Evolutionary conservation across 2,888 invertebrate genomes (phyloP).

Genomic region (Meganola albula): DNA sequence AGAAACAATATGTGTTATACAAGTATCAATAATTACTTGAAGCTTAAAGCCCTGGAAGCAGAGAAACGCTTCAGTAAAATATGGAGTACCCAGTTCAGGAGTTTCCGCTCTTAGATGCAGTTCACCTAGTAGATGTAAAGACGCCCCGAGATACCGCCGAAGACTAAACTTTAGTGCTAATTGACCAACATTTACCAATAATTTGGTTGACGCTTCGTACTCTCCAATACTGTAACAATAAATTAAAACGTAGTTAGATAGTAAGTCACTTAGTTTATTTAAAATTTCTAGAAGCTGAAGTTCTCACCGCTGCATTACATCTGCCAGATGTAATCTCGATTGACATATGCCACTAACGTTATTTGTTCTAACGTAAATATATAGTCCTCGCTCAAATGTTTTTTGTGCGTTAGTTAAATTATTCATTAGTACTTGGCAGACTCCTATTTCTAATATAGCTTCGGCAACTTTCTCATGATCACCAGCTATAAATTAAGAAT

Average conservation of each 20-base stretch:
- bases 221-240: constrained; percentile 57
- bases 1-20: no score
- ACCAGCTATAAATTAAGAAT: constrained; percentile 49
- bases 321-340: constrained; percentile 70
- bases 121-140: constrained; percentile 63
- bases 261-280: no score
- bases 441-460: constrained; percentile 73
- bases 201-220: constrained; percentile 49
- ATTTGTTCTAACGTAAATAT: constrained; percentile 49
- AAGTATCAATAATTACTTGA: no score
- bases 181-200: constrained; percentile 65
- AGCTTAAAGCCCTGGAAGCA: constrained; percentile 62
- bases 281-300: no score
- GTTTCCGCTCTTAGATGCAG: constrained; percentile 56
- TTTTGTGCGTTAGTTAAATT: constrained; percentile 67
- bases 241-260: no score
- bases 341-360: constrained; percentile 69
- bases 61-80: constrained; percentile 59
- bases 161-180: constrained; percentile 56
- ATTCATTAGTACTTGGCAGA: constrained; percentile 68
- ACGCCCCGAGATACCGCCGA: constrained; percentile 55
- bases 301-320: constrained; percentile 70
- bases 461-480: constrained; percentile 64
- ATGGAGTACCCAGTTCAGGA: constrained; percentile 64
- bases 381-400: constrained; percentile 66